Conservation (phyloP, 2,113 vertebrate genomes). For the Solea solea region DNA sequence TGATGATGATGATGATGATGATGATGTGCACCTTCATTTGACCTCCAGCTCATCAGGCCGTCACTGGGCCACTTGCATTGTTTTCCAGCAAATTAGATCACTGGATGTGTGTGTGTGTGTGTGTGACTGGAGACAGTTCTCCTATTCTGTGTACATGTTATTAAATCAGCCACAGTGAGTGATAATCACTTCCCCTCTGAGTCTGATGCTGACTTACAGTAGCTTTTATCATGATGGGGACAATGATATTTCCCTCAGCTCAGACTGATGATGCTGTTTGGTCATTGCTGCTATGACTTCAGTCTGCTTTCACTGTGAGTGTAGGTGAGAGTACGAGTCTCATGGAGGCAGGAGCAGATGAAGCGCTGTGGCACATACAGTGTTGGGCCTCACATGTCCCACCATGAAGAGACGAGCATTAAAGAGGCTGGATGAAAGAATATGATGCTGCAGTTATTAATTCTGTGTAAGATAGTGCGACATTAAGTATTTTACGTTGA, state of each 20-base stretch:
- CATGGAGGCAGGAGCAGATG: not conserved
- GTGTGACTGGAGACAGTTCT: slow-evolving; percentile 27
- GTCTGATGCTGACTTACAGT: slow-evolving; percentile 24
- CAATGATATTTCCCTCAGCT: slow-evolving; percentile 6
- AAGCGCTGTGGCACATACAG: slow-evolving; percentile 10
- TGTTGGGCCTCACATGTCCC: slow-evolving; percentile 31
- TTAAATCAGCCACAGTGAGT: slow-evolving; percentile 43
- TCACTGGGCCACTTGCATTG: slow-evolving; percentile 33
- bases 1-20: not conserved
- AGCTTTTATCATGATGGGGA: slow-evolving; percentile 16
- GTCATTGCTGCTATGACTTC: slow-evolving; percentile 11
- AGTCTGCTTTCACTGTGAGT: not conserved
- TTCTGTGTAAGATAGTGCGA: not conserved
- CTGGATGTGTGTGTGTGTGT: not conserved
- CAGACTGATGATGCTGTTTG: slow-evolving; percentile 8
- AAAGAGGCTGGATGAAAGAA: slow-evolving; percentile 36
- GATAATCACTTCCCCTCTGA: slow-evolving; percentile 25
- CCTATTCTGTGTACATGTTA: slow-evolving; percentile 39
- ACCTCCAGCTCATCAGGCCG: slow-evolving; percentile 49
- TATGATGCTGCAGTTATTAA: not conserved
- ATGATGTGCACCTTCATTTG: slow-evolving; percentile 54
- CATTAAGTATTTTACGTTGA: slow-evolving; percentile 24
- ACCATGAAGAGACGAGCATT: slow-evolving; percentile 16
- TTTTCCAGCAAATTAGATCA: slow-evolving; percentile 53
- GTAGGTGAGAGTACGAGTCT: slow-evolving; percentile 3